phyloP scores from a whole-genome alignment of 2,888 invertebrate genomes.

The Criorhina ranunculi region DNA sequence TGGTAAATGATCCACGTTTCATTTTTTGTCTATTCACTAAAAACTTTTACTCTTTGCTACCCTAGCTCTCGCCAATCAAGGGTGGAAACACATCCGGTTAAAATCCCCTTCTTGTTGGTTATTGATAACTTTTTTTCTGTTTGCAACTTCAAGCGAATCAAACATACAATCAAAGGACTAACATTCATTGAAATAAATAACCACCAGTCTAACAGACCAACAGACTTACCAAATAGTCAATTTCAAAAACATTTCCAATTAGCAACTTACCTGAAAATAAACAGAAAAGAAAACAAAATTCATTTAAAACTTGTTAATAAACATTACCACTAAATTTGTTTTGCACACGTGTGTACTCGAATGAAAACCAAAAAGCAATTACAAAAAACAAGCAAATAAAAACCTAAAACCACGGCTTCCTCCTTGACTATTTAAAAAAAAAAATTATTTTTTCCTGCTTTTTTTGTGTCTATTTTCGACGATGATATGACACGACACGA shows the following conservation, averaged over 20 bases:
- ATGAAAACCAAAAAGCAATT: slow-evolving; percentile 19
- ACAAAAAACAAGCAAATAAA: not conserved
- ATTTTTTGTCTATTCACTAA: too few relatives aligned
- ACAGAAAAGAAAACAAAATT: slow-evolving; percentile 14
- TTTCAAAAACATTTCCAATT: slow-evolving; percentile 27
- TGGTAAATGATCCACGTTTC: too few relatives aligned
- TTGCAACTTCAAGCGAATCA: too few relatives aligned
- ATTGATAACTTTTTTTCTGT: too few relatives aligned
- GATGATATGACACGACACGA: slow-evolving; percentile 23
- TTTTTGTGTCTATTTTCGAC: slow-evolving; percentile 33
- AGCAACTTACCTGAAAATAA: slow-evolving; percentile 63
- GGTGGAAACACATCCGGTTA: too few relatives aligned
- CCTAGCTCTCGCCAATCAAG: too few relatives aligned
- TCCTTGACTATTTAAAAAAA: too few relatives aligned
- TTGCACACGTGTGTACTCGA: slow-evolving; percentile 3
- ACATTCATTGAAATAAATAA: too few relatives aligned
- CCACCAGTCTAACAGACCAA: not conserved
- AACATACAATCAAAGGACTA: too few relatives aligned
- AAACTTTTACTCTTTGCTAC: too few relatives aligned
- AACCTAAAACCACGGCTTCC: not conserved
- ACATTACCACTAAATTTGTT: slow-evolving; percentile 24
- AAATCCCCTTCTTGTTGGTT: too few relatives aligned
- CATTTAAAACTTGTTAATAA: slow-evolving; percentile 35
- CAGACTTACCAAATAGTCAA: slow-evolving; percentile 8
- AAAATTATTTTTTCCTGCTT: not conserved